These are phyloP conservation scores for Trichechus manatus DNA, from an alignment of 2,113 vertebrate genomes.

Conservation along the genomic window DNA sequence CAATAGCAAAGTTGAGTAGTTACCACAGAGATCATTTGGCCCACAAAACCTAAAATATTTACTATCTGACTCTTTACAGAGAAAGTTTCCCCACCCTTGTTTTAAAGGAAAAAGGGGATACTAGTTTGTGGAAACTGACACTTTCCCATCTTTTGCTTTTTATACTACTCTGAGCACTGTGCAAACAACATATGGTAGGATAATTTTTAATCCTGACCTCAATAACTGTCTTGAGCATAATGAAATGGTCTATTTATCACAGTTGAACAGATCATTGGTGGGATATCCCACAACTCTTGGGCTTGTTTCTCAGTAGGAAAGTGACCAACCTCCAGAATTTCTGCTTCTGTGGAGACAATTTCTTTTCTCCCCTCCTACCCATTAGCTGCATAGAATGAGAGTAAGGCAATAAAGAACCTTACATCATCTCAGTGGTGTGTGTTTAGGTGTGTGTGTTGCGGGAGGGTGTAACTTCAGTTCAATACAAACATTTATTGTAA, in stretches of 20 bases:
- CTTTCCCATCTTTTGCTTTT: background rate
- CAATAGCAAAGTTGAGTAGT: background rate
- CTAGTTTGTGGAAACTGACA: background rate
- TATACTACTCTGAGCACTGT: background rate
- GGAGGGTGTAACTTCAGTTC: background rate
- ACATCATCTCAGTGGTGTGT: no score
- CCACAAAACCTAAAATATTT: constrained; percentile 48
- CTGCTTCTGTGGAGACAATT: background rate
- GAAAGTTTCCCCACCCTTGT: background rate
- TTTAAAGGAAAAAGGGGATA: background rate
- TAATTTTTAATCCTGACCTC: background rate
- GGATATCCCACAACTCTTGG: background rate
- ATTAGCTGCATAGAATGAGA: background rate
- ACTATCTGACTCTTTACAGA: background rate
- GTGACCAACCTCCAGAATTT: background rate
- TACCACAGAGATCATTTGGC: background rate
- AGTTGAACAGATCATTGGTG: background rate
- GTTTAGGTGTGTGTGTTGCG: rapidly evolving
- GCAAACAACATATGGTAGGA: background rate
- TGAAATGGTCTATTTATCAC: background rate
- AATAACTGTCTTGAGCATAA: background rate
- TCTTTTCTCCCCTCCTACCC: background rate
- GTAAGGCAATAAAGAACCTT: background rate
- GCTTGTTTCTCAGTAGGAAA: background rate
- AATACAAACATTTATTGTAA: background rate